These are phyloP conservation scores for Poeciliopsis prolifica DNA, from an alignment of 2,113 vertebrate genomes.

Conservation along the genomic window DNA sequence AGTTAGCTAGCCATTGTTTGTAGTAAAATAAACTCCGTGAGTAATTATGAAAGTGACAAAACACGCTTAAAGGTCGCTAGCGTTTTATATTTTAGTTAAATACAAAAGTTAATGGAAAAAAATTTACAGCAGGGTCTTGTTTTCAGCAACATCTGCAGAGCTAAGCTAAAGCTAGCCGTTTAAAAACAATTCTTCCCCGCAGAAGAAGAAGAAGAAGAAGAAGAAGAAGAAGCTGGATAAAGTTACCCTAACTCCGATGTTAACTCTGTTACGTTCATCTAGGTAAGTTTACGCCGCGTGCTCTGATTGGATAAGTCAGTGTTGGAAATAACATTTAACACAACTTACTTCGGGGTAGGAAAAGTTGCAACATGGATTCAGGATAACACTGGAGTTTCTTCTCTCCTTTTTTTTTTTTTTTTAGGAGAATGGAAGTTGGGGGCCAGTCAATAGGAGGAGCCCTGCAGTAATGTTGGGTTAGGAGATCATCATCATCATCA, in stretches of 20 bases:
- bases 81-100: rapidly evolving
- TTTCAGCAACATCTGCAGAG: conserved; percentile 18
- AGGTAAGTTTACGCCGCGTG: not conserved
- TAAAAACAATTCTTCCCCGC: conserved; percentile 37
- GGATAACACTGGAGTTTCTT: conserved; percentile 11
- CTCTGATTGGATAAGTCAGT: rapidly evolving
- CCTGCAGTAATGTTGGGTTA: not conserved
- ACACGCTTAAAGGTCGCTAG: not conserved
- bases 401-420: conserved; percentile 2
- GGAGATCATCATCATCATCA: not conserved
- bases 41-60: not conserved
- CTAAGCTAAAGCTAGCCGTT: conserved; percentile 66
- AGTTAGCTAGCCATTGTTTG: too few relatives aligned
- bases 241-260: rapidly evolving
- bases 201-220: conserved; percentile 32
- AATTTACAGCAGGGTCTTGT: not conserved
- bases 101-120: not conserved
- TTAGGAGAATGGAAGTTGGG: conserved; percentile 47
- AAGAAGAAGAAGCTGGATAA: conserved; percentile 35
- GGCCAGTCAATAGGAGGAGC: conserved; percentile 52
- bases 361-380: conserved; percentile 28
- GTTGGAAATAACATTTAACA: not conserved
- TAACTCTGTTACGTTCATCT: not conserved
- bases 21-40: not conserved
- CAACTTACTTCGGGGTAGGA: conserved; percentile 53